A percentile compares a stretch with the other conserved stretches of the same genome.
Conservation (phyloP, 2,113 vertebrate species). For the Scytalopus superciliaris region DNA sequence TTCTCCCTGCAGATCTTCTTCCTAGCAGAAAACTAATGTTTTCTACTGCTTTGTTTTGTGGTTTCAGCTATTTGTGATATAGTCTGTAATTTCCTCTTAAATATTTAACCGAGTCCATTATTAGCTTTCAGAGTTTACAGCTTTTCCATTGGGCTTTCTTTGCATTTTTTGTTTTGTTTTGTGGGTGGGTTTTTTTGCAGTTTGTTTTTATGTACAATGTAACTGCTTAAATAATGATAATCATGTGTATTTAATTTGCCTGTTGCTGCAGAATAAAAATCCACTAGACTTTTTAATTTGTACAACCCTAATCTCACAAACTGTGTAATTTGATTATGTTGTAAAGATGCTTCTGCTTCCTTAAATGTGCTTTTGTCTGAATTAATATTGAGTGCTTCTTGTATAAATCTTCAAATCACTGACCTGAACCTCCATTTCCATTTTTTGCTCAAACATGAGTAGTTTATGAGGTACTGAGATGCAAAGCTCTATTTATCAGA, state of each 20-base stretch:
- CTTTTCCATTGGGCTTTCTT: slow-evolving; percentile 71
- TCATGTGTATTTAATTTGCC: slow-evolving; percentile 64
- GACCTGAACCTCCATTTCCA: slow-evolving; percentile 34
- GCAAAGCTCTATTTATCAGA: slow-evolving; percentile 51
- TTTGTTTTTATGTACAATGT: slow-evolving; percentile 50
- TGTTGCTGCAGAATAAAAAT: slow-evolving; percentile 51
- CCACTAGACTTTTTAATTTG: slow-evolving; percentile 1
- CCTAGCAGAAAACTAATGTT: slow-evolving; percentile 80
- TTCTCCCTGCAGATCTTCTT: slow-evolving; percentile 83
- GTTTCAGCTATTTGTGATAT: slow-evolving; percentile 84
- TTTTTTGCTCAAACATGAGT: slow-evolving; percentile 50
- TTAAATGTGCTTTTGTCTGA: background rate
- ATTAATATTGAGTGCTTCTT: background rate
- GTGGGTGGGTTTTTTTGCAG: background rate
- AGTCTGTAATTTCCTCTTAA: slow-evolving; percentile 84
- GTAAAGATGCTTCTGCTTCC: background rate
- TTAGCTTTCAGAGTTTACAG: slow-evolving; percentile 88
- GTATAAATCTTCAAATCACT: slow-evolving; percentile 19
- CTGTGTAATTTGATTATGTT: background rate
- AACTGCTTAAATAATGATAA: slow-evolving; percentile 55
- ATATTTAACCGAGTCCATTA: slow-evolving; percentile 91
- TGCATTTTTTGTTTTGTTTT: slow-evolving; percentile 27
- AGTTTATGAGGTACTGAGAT: slow-evolving; percentile 49
- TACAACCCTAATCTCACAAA: background rate
- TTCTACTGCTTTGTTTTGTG: slow-evolving; percentile 80